Evolutionary conservation across 2,113 vertebrate genomes (phyloP), one percentile per base, ranked within the genome.

Genomic region (Caracal caracal): DNA sequence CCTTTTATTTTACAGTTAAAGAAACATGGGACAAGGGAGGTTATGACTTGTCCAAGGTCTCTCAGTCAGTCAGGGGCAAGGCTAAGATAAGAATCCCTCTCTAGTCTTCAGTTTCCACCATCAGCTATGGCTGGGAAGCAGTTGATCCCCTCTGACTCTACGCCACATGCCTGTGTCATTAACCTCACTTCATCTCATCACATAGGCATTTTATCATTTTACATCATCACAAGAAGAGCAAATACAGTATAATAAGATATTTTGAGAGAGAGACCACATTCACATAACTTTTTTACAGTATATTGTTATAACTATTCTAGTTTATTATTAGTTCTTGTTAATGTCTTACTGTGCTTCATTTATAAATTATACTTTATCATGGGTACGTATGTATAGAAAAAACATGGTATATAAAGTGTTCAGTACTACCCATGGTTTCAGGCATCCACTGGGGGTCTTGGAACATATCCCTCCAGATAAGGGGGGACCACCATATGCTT

Each of bases 1-100:
- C 24, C 49, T 94, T 94, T 88, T 40, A 70, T 80, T 71, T 83
- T 75, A 61, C 87, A 84, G 53, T 80, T 90, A 87, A 71, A 71
- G 75, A 73, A 81, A 76, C 37, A 51, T 1, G 7, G 30, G 9
- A 35, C 56, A 75, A 75, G 9, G 35, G 56, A 73, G 63, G 43
- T 4, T 68, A 16, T 43, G 89, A 86, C 75, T 93, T 33, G 59
- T 24, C 53, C 68, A 70, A 35, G 35, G 35, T 63, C 35, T 73
- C 35, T 43, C 37, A 12, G 24, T 22, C 59, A 63, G 16, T 43
- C 4, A 24, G 51, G 17, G 66, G 13, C n/a, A n/a, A 65, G 79
- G 70, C 47, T 83, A 84, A 86, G 88, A 53, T 40, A 56, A 94
- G 68, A 89, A 19, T 16, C 10, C 59, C 19, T 75, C 16, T 43